Conservation (phyloP, 2,797 vertebrate genomes). For the Todus mexicanus region DNA sequence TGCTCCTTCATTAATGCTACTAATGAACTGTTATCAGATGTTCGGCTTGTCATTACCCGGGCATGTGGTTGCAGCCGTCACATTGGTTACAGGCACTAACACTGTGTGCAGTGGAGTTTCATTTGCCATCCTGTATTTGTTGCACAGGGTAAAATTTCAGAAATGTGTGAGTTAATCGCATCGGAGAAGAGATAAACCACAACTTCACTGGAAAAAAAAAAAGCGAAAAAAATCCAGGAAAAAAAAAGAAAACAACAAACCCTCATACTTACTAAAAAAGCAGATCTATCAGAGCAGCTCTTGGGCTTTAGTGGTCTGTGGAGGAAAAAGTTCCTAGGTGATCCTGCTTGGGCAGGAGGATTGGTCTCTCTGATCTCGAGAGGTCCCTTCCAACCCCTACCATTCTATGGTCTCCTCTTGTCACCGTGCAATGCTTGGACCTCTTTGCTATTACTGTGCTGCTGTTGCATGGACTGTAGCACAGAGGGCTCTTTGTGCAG, state of each 20-base stretch:
- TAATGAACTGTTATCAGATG: background rate
- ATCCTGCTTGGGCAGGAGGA: no score
- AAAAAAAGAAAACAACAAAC: background rate
- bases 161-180: background rate
- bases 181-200: background rate
- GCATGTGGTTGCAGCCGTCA: background rate
- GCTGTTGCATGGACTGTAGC: background rate
- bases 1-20: background rate
- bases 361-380: background rate
- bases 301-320: background rate
- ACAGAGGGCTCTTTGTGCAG: background rate
- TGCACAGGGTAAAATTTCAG: background rate
- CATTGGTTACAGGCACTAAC: background rate
- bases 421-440: background rate
- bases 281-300: background rate
- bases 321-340: background rate
- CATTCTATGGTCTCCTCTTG: background rate
- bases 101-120: background rate
- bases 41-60: background rate
- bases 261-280: background rate
- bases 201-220: background rate
- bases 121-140: background rate
- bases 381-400: no score
- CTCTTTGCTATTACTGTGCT: background rate
- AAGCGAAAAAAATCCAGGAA: fast-evolving